Percentiles rank a stretch among this genome's conserved stretches.
phyloP scores from a whole-genome alignment of 2,113 vertebrate genomes.

The Muscicapa adusta region DNA sequence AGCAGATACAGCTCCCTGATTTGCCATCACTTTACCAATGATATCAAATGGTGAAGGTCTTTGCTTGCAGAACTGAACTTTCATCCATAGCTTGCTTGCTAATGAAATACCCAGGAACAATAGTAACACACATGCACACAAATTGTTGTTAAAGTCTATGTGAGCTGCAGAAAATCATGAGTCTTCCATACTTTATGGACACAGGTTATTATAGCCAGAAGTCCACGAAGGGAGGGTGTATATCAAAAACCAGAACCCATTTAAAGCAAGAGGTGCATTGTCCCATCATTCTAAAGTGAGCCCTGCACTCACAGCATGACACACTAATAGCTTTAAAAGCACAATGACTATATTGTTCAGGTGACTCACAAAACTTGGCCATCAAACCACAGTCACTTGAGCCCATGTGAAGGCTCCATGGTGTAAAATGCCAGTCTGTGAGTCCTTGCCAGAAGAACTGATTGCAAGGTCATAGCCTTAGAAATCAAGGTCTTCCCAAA shows the following conservation, averaged over 20 bases:
- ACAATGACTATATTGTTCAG: neutral
- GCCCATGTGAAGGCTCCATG: neutral
- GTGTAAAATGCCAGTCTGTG: neutral
- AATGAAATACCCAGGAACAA: neutral
- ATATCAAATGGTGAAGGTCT: neutral
- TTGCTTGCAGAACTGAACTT: neutral
- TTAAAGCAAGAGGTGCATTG: neutral
- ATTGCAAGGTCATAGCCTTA: slow-evolving; percentile 10
- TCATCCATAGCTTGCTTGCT: neutral
- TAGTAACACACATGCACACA: neutral
- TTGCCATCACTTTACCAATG: neutral
- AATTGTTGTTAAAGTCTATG: neutral
- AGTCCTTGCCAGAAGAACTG: neutral
- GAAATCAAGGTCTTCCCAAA: slow-evolving; percentile 43
- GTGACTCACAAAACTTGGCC: neutral
- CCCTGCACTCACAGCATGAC: neutral
- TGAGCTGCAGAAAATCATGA: neutral
- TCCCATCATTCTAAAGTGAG: neutral
- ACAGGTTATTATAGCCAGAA: neutral
- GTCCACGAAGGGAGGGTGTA: fast-evolving
- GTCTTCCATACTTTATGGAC: neutral
- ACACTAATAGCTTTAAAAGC: neutral
- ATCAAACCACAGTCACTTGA: neutral
- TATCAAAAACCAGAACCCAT: neutral
- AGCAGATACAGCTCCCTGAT: neutral